These are phyloP conservation scores for Atta colombica DNA, from an alignment of 1,140 invertebrate genomes.

Conservation along the genomic window DNA sequence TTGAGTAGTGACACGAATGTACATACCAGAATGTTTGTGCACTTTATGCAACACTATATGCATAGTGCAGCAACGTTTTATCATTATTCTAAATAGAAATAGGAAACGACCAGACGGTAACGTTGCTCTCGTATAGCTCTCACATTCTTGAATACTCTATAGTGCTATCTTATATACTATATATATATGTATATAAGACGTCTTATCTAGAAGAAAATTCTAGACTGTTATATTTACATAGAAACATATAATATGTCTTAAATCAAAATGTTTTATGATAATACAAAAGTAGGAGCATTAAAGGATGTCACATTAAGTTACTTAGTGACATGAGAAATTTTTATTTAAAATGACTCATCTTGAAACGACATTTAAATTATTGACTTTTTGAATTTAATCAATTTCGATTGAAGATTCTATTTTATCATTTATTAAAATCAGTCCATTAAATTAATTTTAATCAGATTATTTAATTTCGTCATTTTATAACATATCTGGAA, in stretches of 20 bases:
- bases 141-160: neutral
- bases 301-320: neutral
- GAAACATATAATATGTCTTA: neutral
- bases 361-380: neutral
- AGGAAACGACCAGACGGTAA: neutral
- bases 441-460: neutral
- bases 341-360: neutral
- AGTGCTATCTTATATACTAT: neutral
- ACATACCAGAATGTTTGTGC: neutral
- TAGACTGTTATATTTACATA: neutral
- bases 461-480: neutral
- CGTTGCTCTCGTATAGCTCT: neutral
- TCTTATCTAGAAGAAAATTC: neutral
- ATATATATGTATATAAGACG: neutral
- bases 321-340: neutral
- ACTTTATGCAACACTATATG: neutral
- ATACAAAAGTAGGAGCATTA: neutral
- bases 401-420: neutral
- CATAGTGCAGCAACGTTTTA: neutral
- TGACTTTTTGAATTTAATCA: neutral
- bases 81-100: neutral
- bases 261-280: neutral
- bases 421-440: neutral
- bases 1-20: neutral
- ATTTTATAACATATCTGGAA: neutral